These are phyloP conservation scores for Eleutherodactylus coqui DNA, from an alignment of 2,797 vertebrate species.

Conservation along the genomic window DNA sequence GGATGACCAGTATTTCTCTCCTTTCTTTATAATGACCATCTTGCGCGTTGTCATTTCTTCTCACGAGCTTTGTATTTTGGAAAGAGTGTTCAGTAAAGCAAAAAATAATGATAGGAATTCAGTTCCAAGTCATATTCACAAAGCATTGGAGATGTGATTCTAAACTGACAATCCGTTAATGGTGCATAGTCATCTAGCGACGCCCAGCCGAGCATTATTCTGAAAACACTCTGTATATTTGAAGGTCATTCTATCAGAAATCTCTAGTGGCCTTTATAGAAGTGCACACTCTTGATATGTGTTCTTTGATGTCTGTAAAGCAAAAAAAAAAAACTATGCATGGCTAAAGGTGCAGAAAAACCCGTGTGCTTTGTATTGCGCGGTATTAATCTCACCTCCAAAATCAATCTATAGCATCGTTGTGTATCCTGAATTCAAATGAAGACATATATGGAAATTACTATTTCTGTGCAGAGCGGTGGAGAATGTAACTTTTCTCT, in stretches of 20 bases:
- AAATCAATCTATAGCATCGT: background rate
- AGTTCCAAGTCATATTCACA: slow-evolving; percentile 35
- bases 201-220: slow-evolving; percentile 16
- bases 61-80: slow-evolving; percentile 19
- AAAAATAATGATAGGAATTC: slow-evolving; percentile 34
- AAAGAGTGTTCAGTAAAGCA: slow-evolving; percentile 16
- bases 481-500: background rate
- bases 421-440: slow-evolving; percentile 22
- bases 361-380: background rate
- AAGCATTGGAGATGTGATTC: slow-evolving; percentile 27
- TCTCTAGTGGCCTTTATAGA: slow-evolving; percentile 28
- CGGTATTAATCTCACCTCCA: slow-evolving; percentile 8
- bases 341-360: background rate
- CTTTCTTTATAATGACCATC: background rate
- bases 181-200: slow-evolving; percentile 14
- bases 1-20: background rate
- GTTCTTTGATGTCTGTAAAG: slow-evolving; percentile 18
- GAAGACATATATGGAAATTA: background rate
- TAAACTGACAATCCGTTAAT: slow-evolving; percentile 29
- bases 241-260: slow-evolving; percentile 41
- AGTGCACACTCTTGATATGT: background rate
- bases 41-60: slow-evolving; percentile 24
- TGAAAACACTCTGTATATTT: background rate
- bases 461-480: background rate
- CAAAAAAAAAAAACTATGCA: background rate